These are phyloP conservation scores for Campoplex nolae DNA, from an alignment of 2,888 invertebrate genomes.

Conservation along the genomic window DNA sequence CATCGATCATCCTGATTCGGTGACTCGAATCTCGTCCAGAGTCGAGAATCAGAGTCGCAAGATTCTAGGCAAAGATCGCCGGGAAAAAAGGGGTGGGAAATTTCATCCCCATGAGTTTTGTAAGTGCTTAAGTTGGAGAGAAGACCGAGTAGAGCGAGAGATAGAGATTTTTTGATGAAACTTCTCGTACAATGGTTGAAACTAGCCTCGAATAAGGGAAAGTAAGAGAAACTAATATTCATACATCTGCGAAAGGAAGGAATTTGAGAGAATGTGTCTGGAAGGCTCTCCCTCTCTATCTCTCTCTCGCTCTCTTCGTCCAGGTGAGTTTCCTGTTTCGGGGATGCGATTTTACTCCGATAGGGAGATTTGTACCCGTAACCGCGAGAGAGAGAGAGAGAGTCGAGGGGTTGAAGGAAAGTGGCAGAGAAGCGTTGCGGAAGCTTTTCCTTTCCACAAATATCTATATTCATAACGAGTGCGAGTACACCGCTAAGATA, in stretches of 20 bases:
- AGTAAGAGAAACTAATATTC: slow-evolving; percentile 56
- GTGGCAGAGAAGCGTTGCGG: slow-evolving; percentile 47
- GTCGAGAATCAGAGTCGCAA: not conserved
- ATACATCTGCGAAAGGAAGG: not conserved
- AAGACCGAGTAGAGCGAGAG: slow-evolving; percentile 18
- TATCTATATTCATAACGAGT: slow-evolving; percentile 27
- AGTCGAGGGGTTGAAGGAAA: slow-evolving; percentile 58
- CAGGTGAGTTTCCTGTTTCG: slow-evolving; percentile 77
- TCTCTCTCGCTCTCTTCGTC: slow-evolving; percentile 31
- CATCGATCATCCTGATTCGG: not conserved
- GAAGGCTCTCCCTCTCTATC: not conserved
- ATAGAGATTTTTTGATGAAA: slow-evolving; percentile 58
- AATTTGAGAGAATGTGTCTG: slow-evolving; percentile 44
- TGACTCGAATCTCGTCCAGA: not conserved
- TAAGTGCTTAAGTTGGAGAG: too few species aligned
- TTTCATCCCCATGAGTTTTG: not conserved
- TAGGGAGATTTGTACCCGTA: slow-evolving; percentile 82
- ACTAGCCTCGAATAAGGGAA: slow-evolving; percentile 53
- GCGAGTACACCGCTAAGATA: slow-evolving; percentile 80
- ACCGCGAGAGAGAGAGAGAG: slow-evolving; percentile 47
- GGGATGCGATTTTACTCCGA: slow-evolving; percentile 81
- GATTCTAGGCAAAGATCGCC: not conserved
- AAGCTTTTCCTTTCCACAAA: slow-evolving; percentile 33
- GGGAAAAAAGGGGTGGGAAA: slow-evolving; percentile 14
- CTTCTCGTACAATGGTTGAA: slow-evolving; percentile 67